Evolutionary conservation across 2,888 invertebrate genomes (phyloP).

Genomic region (Podotricha telesiphe): DNA sequence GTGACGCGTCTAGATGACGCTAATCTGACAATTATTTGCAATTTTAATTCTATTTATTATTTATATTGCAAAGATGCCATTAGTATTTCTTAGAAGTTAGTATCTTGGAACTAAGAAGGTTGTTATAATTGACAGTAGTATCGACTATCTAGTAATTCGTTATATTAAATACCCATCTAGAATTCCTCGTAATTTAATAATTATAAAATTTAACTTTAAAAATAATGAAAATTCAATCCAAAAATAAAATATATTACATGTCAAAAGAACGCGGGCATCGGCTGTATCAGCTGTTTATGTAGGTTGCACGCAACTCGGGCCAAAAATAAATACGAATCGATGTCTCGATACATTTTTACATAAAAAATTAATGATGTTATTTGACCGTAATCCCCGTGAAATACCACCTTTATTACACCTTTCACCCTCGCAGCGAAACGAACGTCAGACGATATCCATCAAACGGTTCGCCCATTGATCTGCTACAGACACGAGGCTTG

Average conservation of each 20-base stretch:
- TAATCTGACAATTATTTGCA: slow-evolving; percentile 35
- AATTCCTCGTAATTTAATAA: neutral
- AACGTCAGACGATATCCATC: slow-evolving; percentile 56
- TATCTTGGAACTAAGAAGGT: neutral
- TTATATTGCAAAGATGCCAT: neutral
- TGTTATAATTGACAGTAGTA: neutral
- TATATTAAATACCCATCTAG: neutral
- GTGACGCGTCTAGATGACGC: slow-evolving; percentile 54
- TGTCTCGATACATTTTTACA: slow-evolving; percentile 33
- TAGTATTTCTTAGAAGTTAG: neutral
- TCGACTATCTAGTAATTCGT: neutral
- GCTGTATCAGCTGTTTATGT: slow-evolving; percentile 8
- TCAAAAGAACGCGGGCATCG: neutral
- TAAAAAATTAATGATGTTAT: slow-evolving; percentile 49
- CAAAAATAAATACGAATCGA: slow-evolving; percentile 34
- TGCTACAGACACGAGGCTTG: slow-evolving; percentile 49
- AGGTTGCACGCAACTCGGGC: neutral
- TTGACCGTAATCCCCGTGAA: slow-evolving; percentile 45
- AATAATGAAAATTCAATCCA: neutral
- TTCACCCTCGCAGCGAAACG: slow-evolving; percentile 49
- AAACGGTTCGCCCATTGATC: slow-evolving; percentile 49
- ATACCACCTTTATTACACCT: slow-evolving; percentile 48
- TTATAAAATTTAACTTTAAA: neutral
- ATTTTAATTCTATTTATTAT: slow-evolving; percentile 7
- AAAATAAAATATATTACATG: neutral